These are phyloP conservation scores for Epinephelus fuscoguttatus DNA, from an alignment of 2,113 vertebrate genomes.

Conservation along the genomic window DNA sequence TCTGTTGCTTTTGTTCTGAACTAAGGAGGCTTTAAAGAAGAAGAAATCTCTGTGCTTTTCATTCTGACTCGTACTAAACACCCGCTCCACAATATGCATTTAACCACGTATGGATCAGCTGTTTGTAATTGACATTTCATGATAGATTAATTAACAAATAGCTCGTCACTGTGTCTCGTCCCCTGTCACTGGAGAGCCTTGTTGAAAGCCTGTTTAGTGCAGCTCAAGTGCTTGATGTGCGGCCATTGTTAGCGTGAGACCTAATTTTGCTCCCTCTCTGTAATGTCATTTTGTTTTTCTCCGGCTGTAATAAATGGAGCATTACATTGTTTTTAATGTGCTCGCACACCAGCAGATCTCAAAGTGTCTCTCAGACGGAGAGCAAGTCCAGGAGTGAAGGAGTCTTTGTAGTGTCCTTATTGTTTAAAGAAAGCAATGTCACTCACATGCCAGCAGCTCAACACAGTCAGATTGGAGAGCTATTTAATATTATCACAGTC, in stretches of 20 bases:
- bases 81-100: not conserved
- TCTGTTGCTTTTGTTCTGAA: slow-evolving; percentile 40
- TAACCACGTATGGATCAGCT: not conserved
- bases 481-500: slow-evolving; percentile 18
- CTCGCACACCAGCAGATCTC: slow-evolving; percentile 10
- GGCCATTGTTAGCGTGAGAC: slow-evolving; percentile 41
- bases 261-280: slow-evolving; percentile 50
- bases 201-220: slow-evolving; percentile 37
- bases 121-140: slow-evolving; percentile 11
- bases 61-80: not conserved
- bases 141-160: slow-evolving; percentile 38
- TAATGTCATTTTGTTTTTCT: slow-evolving; percentile 44
- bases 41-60: not conserved
- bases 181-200: slow-evolving; percentile 6
- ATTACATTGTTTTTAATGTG: slow-evolving; percentile 59
- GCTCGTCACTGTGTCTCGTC: not conserved
- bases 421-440: slow-evolving; percentile 46
- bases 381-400: slow-evolving; percentile 11
- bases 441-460: not conserved
- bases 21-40: not conserved
- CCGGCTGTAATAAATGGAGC: slow-evolving; percentile 51
- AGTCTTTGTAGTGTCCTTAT: slow-evolving; percentile 22
- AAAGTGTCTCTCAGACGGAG: slow-evolving; percentile 21
- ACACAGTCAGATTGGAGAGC: not conserved
- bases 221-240: slow-evolving; percentile 46